Evolutionary conservation across 2,113 vertebrate genomes (phyloP).

Genomic region (Phoxinus phoxinus): DNA sequence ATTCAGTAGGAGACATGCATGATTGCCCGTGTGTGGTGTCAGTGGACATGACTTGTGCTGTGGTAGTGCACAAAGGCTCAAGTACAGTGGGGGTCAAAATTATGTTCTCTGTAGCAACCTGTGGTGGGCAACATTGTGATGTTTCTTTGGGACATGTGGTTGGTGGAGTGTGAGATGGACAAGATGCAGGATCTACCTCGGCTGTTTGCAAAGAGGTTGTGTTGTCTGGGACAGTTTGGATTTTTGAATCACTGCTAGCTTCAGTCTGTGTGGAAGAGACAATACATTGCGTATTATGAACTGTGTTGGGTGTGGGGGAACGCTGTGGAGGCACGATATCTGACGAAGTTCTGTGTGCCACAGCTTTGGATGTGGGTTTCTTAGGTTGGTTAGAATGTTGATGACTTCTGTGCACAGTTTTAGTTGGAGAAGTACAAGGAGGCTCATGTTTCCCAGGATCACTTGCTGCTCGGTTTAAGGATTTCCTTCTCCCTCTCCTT

Average conservation of each 20-base stretch:
- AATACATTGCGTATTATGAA: neutral
- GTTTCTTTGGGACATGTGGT: conserved; percentile 11
- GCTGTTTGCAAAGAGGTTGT: neutral
- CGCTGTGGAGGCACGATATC: neutral
- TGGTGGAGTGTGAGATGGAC: neutral
- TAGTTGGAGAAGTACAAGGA: conserved; percentile 58
- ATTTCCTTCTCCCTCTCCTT: conserved; percentile 65
- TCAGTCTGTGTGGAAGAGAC: conserved; percentile 14
- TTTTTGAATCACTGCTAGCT: neutral
- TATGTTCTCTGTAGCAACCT: neutral
- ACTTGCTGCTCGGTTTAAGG: conserved; percentile 68
- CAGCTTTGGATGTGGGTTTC: neutral
- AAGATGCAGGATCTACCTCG: neutral
- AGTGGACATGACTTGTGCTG: conserved; percentile 11
- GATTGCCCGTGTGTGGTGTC: neutral
- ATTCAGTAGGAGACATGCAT: conserved; percentile 10
- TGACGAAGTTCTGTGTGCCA: neutral
- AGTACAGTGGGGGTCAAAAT: conserved; percentile 3
- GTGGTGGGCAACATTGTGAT: conserved; percentile 6
- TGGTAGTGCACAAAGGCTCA: conserved; percentile 10
- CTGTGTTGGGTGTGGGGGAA: neutral
- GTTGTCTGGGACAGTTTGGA: neutral
- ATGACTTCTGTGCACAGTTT: conserved; percentile 4
- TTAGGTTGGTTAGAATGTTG: neutral
- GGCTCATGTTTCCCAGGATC: conserved; percentile 74